Evolutionary conservation across 2,113 vertebrate species (phyloP).

Genomic region (Todiramphus chloris): DNA sequence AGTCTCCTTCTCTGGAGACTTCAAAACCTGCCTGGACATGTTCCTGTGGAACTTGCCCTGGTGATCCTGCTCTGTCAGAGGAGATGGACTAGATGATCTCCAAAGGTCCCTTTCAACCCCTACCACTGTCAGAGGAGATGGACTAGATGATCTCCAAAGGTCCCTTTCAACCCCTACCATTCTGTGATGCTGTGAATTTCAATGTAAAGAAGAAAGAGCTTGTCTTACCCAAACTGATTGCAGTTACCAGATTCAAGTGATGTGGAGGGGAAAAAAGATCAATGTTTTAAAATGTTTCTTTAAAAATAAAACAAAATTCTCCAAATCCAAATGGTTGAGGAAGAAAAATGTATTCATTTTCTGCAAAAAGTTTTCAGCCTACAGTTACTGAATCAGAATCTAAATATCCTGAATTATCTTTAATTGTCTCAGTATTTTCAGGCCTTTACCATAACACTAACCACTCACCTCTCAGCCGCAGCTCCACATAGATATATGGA

Average conservation of each 20-base stretch:
- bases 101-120: too few relatives aligned
- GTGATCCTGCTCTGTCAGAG: too few relatives aligned
- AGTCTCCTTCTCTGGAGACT: too few relatives aligned
- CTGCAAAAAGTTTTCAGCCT: background rate
- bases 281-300: background rate
- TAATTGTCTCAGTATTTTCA: background rate
- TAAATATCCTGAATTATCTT: constrained; percentile 8
- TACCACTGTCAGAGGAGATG: too few relatives aligned
- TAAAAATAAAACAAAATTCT: background rate
- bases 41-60: too few relatives aligned
- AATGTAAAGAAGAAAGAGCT: background rate
- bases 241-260: background rate
- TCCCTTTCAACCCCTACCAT: too few relatives aligned
- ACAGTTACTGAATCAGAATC: constrained; percentile 11
- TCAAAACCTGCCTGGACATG: too few relatives aligned
- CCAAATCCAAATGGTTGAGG: background rate
- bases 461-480: background rate
- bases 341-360: background rate
- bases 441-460: background rate
- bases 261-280: background rate
- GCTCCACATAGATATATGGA: background rate
- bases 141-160: too few relatives aligned
- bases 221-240: background rate
- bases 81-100: too few relatives aligned
- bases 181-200: background rate